Base-by-base conservation (phyloP, 1,140 invertebrate species). In the Drosophila seguyi region DNA sequence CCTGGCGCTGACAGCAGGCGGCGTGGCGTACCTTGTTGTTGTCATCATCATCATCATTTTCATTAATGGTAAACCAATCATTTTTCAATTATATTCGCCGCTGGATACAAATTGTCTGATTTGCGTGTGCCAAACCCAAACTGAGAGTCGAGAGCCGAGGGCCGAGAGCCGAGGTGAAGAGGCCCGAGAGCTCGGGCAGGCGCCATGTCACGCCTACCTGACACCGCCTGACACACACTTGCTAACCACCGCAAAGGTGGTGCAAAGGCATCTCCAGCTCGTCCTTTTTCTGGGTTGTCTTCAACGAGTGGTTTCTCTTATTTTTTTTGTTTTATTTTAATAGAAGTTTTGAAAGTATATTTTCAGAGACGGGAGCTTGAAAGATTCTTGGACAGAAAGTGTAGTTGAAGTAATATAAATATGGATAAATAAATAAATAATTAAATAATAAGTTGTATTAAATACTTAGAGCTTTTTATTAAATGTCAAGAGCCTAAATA, bases 101-200 rank as follows among this genome's bases (percentile, higher is more conserved):
- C 90, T 90, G 90, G 90, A 90, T 91, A 91, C 83, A 91, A 91
- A 91, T 91, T 91, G 87, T 91, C 88, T 91, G 88, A 87, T 91
- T 91, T 91, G 80, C 79, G 80, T 75, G 62, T 76, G 50, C 69
- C 55, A 60, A 57, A 38, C 55, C 53, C 53, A 66, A 47, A 48
- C 25, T 31, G 11, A 29, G 48, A 20, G 6, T 10, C 18, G 20
- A 45, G 14, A 53, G 29, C 29, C 6, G 47, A 31, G 47, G n/a
- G 25, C 14, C 3, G 5, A 16, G 16, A 39, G 16, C 6, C 10
- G 31, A 34, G 31, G 31, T 31, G 11, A 31, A 20, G 27, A 34
- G 48, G 1, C 10, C 27, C 27, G 27, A 31, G 39, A 31, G 39
- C n/a, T 13, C 4, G 18, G 41, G 39, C 57, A 71, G 74, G 78